phyloP scores from a whole-genome alignment of 1,140 invertebrate species.

The Drosophila lacertosa region DNA sequence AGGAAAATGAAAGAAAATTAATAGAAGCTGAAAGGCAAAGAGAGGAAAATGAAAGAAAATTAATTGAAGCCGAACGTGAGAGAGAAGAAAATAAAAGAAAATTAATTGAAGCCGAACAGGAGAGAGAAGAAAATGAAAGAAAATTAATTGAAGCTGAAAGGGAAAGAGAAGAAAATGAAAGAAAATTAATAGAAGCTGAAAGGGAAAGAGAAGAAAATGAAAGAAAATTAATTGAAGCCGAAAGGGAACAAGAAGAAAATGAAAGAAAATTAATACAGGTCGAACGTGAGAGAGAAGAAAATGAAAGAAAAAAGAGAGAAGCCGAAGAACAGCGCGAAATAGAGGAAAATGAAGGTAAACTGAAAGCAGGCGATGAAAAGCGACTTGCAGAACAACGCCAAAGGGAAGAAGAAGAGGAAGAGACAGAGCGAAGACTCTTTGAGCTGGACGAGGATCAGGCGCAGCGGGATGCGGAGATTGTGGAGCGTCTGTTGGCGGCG shows the following conservation, averaged over 20 bases:
- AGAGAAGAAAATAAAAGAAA: conserved; percentile 21
- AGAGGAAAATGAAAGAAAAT: conserved; percentile 37
- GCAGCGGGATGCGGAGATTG: conserved; percentile 60
- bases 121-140: conserved; percentile 35
- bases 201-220: conserved; percentile 31
- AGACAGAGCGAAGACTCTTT: conserved; percentile 32
- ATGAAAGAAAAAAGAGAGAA: conserved; percentile 7
- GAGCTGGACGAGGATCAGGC: conserved; percentile 53
- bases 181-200: conserved; percentile 7
- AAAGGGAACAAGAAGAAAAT: conserved; percentile 9
- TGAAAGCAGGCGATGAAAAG: conserved; percentile 9
- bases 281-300: conserved; percentile 31
- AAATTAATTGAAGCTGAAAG: conserved; percentile 23
- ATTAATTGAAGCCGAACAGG: conserved; percentile 1
- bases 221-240: conserved; percentile 7
- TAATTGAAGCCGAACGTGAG: conserved; percentile 32
- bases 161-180: conserved; percentile 12
- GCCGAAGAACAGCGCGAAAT: conserved; percentile 1
- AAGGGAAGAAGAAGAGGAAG: conserved; percentile 32
- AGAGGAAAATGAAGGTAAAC: conserved; percentile 28
- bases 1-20: conserved; percentile 27
- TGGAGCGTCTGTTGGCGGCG: conserved; percentile 62
- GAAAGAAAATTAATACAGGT: conserved; percentile 29
- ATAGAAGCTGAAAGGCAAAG: conserved; percentile 22
- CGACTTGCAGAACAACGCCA: not conserved